A percentile compares a stretch with the other conserved stretches of the same genome.
Evolutionary conservation across 2,113 vertebrate genomes (phyloP).

Genomic region (Henicopernis longicauda): DNA sequence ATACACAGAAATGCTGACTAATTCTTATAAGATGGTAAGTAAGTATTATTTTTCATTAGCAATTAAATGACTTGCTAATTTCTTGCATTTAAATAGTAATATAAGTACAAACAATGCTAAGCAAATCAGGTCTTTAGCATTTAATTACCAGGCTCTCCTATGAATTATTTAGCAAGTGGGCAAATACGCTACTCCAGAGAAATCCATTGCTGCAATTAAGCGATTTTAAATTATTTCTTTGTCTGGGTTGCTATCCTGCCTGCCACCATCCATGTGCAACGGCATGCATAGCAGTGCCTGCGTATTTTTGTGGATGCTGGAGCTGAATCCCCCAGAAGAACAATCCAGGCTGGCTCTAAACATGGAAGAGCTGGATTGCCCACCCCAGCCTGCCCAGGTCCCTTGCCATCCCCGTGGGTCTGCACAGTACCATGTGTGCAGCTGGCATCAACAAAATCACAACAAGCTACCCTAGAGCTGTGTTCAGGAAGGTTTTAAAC

Average conservation of each 20-base stretch:
- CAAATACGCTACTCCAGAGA: not conserved
- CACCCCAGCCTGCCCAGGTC: not conserved
- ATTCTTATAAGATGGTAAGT: not conserved
- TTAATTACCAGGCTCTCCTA: slow-evolving; percentile 38
- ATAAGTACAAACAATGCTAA: slow-evolving; percentile 12
- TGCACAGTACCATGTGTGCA: not conserved
- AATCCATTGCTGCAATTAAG: not conserved
- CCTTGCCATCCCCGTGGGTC: not conserved
- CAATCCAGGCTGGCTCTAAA: rapidly evolving
- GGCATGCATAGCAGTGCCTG: rapidly evolving
- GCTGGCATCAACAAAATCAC: not conserved
- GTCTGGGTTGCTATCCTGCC: not conserved
- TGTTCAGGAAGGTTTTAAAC: not conserved
- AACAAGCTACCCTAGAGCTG: not conserved
- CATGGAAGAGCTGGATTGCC: rapidly evolving
- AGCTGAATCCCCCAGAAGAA: not conserved
- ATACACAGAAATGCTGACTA: slow-evolving; percentile 16
- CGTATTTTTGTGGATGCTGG: rapidly evolving
- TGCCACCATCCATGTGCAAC: not conserved
- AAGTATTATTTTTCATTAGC: slow-evolving; percentile 41
- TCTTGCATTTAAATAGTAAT: not conserved
- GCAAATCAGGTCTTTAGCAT: slow-evolving; percentile 16
- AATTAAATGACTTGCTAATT: slow-evolving; percentile 29
- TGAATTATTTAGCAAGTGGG: slow-evolving; percentile 42
- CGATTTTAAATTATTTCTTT: not conserved